Conservation (phyloP, 2,797 vertebrate species). For the Agapornis canus region DNA sequence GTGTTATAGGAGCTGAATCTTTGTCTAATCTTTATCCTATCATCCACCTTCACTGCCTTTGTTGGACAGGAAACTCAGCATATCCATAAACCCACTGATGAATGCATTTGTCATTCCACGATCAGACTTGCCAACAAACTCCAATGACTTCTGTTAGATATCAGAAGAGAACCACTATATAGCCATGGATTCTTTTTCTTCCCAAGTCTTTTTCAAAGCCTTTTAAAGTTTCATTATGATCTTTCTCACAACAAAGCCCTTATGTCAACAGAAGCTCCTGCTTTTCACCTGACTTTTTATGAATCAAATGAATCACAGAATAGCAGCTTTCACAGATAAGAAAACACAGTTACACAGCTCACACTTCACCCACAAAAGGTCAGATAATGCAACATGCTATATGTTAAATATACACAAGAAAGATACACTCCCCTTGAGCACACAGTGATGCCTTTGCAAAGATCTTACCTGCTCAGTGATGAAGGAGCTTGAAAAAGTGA, state of each 20-base stretch:
- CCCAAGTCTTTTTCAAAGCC: background rate
- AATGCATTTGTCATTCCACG: background rate
- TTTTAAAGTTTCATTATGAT: background rate
- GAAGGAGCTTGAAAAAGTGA: conserved; percentile 89
- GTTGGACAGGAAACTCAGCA: background rate
- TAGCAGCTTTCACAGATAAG: background rate
- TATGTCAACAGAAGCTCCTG: background rate
- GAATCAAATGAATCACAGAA: background rate
- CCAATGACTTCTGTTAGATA: background rate
- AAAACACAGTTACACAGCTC: background rate
- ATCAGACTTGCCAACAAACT: background rate
- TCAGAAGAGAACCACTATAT: background rate
- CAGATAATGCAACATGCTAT: background rate
- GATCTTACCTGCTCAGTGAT: conserved; percentile 85
- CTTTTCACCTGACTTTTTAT: background rate
- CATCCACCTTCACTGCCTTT: background rate
- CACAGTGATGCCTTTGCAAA: background rate
- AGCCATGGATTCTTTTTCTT: background rate
- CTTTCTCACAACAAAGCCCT: background rate
- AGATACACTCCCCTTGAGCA: accelerated
- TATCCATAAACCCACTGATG: background rate
- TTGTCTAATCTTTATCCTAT: background rate
- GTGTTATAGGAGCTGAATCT: background rate
- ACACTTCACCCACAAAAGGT: background rate
- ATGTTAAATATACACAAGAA: background rate